phyloP scores from a whole-genome alignment of 2,113 vertebrate species.

The Caranx ignobilis region DNA sequence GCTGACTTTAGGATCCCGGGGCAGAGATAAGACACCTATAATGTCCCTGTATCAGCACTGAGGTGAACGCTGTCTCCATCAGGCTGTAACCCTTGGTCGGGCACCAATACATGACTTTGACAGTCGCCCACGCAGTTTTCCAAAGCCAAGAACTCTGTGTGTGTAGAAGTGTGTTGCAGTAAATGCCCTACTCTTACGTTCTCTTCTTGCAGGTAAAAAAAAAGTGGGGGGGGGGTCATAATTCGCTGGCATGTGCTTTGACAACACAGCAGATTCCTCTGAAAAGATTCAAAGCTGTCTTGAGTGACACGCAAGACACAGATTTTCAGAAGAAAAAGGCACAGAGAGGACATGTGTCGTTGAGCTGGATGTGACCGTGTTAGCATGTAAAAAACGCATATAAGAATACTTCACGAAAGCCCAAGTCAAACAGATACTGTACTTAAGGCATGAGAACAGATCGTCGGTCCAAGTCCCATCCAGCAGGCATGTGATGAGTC shows the following conservation, averaged over 20 bases:
- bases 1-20: constrained; percentile 50
- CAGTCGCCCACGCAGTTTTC: constrained; percentile 56
- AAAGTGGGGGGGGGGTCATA: background rate
- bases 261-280: constrained; percentile 13
- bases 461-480: constrained; percentile 53
- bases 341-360: background rate
- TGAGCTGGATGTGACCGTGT: background rate
- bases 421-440: constrained; percentile 58
- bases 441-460: constrained; percentile 68
- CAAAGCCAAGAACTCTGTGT: constrained; percentile 25
- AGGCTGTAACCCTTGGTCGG: constrained; percentile 70
- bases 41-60: constrained; percentile 63
- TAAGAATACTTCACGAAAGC: constrained; percentile 21
- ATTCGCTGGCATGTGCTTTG: background rate
- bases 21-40: constrained; percentile 73
- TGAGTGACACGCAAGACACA: constrained; percentile 32
- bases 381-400: constrained; percentile 29
- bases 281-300: background rate
- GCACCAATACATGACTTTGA: constrained; percentile 23
- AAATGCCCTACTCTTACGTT: background rate
- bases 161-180: background rate
- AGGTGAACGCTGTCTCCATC: constrained; percentile 50
- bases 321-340: constrained; percentile 5
- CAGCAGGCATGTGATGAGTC: constrained; percentile 66
- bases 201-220: background rate